A percentile compares a stretch with the other conserved stretches of the same genome.
These are phyloP conservation scores for Odontothrips loti DNA, from an alignment of 2,888 invertebrate genomes.

Conservation along the genomic window DNA sequence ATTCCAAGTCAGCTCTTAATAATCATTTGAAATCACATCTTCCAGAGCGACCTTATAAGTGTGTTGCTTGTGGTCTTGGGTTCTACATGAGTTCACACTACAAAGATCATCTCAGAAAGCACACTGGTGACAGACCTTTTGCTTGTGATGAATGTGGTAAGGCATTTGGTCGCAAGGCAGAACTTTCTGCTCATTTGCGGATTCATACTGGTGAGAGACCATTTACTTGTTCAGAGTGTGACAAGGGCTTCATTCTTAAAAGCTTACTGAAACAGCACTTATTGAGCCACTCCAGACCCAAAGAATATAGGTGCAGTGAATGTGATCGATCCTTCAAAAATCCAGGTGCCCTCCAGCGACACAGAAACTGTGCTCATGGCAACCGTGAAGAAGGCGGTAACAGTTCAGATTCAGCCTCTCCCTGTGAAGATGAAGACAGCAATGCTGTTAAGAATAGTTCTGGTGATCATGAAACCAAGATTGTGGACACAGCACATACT, in stretches of 20 bases:
- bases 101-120: neutral
- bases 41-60: neutral
- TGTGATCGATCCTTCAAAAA: neutral
- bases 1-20: neutral
- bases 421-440: neutral
- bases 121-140: neutral
- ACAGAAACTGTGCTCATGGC: neutral
- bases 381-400: neutral
- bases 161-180: neutral
- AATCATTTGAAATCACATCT: neutral
- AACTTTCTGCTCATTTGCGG: neutral
- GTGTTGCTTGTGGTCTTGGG: neutral
- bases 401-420: neutral
- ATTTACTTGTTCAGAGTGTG: neutral
- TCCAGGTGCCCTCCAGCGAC: neutral
- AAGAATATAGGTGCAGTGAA: neutral
- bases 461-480: no score
- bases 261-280: neutral
- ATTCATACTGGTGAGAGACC: neutral
- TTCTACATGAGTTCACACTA: neutral
- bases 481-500: no score
- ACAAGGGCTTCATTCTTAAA: neutral
- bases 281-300: neutral
- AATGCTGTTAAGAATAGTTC: neutral
- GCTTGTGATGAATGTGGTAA: neutral